phyloP scores from a whole-genome alignment of 1,140 invertebrate genomes.

The Diorhabda elongata region DNA sequence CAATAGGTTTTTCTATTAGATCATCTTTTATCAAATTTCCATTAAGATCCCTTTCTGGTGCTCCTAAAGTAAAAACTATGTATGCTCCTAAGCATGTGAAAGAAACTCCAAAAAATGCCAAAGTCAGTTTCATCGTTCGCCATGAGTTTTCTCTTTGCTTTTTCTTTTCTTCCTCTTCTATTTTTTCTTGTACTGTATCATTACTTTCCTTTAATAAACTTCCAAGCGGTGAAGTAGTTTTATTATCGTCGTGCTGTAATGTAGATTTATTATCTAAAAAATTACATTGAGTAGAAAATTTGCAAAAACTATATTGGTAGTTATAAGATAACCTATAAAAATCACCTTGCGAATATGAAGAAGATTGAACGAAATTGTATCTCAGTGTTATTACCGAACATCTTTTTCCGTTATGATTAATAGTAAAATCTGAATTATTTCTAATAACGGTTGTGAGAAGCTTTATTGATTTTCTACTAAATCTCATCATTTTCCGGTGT shows the following conservation, averaged over 20 bases:
- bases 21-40: constrained; percentile 74
- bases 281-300: no score
- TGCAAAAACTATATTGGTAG: no score
- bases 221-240: constrained; percentile 32
- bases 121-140: constrained; percentile 55
- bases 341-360: neutral
- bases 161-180: constrained; percentile 47
- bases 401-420: neutral
- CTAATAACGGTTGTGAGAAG: neutral
- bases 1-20: constrained; percentile 66
- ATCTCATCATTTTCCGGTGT: neutral
- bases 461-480: neutral
- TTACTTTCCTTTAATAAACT: constrained; percentile 34
- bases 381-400: neutral
- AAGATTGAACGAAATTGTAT: neutral
- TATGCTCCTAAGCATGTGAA: constrained; percentile 49
- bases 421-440: neutral
- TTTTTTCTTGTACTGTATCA: constrained; percentile 35
- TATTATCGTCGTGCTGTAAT: constrained; percentile 11
- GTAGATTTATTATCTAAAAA: neutral
- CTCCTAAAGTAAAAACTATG: constrained; percentile 63
- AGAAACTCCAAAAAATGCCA: constrained; percentile 51
- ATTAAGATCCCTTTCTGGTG: constrained; percentile 66
- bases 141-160: constrained; percentile 52
- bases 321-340: no score